Percentiles rank a stretch among this genome's conserved stretches.
phyloP scores from a whole-genome alignment of 2,888 invertebrate genomes.

The Acanthococcus lagerstroemiae region DNA sequence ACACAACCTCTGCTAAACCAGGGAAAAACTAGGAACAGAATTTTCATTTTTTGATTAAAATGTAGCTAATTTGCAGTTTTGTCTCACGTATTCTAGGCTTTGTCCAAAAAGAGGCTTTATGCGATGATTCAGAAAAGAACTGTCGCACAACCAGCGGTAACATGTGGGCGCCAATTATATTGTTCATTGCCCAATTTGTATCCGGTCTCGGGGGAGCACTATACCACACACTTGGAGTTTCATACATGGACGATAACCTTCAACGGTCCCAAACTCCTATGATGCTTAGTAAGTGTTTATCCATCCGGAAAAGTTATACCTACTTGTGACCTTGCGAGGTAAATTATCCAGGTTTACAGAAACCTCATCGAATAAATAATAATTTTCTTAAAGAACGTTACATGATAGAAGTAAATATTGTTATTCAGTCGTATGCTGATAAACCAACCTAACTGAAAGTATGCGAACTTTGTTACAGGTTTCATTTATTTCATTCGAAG shows the following conservation, averaged over 20 bases:
- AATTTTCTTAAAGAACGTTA: not conserved
- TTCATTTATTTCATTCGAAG: slow-evolving; percentile 57
- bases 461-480: slow-evolving; percentile 41
- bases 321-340: no score
- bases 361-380: not conserved
- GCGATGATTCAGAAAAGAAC: slow-evolving; percentile 42
- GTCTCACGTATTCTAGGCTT: no score
- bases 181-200: slow-evolving; percentile 58
- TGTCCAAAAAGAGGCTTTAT: slow-evolving; percentile 42
- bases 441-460: no score
- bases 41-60: not conserved
- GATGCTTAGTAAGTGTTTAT: slow-evolving; percentile 49
- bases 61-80: not conserved
- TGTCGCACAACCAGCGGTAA: slow-evolving; percentile 13
- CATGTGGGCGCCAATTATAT: slow-evolving; percentile 48
- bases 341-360: not conserved
- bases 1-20: not conserved
- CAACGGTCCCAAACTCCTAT: slow-evolving; percentile 62
- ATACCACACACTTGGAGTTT: slow-evolving; percentile 57
- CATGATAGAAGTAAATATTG: not conserved
- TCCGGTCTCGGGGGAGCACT: slow-evolving; percentile 60
- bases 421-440: no score
- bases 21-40: not conserved
- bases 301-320: no score
- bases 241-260: slow-evolving; percentile 68